These are phyloP conservation scores for Austrofundulus limnaeus DNA, from an alignment of 2,113 vertebrate genomes.

Conservation along the genomic window DNA sequence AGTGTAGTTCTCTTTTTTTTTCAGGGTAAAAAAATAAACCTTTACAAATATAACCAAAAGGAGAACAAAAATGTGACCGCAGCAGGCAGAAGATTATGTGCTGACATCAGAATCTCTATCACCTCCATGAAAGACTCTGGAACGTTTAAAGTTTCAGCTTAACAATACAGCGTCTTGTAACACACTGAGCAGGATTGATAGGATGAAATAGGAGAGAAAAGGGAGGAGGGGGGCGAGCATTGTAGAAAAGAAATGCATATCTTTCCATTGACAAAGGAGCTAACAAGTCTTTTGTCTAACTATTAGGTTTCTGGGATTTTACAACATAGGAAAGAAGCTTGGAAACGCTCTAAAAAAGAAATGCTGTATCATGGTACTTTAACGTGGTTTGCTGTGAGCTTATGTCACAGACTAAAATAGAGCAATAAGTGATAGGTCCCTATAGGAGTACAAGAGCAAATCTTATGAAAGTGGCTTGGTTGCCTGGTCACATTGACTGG, in stretches of 20 bases:
- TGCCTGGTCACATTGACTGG: conserved; percentile 28
- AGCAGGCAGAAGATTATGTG: conserved; percentile 44
- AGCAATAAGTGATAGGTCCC: conserved; percentile 26
- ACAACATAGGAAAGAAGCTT: conserved; percentile 18
- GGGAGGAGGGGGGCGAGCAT: conserved; percentile 6
- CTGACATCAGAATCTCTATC: conserved; percentile 40
- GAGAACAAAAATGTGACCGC: conserved; percentile 19
- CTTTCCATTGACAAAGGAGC: conserved; percentile 44
- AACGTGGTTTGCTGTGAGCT: conserved; percentile 39
- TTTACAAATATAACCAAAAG: conserved; percentile 41
- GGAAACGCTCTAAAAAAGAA: conserved; percentile 39
- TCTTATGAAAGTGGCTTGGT: conserved; percentile 28
- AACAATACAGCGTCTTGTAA: conserved; percentile 41
- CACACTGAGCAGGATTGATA: conserved; percentile 18
- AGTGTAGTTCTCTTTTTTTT: conserved; percentile 6
- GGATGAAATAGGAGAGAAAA: conserved; percentile 14
- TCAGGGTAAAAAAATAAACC: conserved; percentile 39
- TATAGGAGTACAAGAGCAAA: conserved; percentile 12
- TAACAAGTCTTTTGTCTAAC: conserved; percentile 41
- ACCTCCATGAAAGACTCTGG: conserved; percentile 39
- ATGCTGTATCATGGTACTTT: conserved; percentile 27
- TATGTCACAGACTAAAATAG: conserved; percentile 37
- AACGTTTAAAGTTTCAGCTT: conserved; percentile 42
- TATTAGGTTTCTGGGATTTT: conserved; percentile 49
- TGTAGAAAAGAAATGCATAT: conserved; percentile 31